These are phyloP conservation scores for Anguilla rostrata DNA, from an alignment of 2,113 vertebrate species.

Conservation along the genomic window DNA sequence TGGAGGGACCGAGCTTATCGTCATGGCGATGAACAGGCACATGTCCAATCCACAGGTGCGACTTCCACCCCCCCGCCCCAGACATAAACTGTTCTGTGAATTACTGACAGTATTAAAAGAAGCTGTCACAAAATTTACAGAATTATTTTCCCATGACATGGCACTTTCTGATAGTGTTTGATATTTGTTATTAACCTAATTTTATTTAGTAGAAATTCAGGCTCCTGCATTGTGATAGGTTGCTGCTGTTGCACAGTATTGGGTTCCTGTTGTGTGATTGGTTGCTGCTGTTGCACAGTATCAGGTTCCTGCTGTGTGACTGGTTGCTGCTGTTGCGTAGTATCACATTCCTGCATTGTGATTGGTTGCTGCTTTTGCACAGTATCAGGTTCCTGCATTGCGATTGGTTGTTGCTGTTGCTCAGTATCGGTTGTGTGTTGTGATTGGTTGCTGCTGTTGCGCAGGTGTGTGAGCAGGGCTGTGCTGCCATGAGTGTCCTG, in stretches of 20 bases:
- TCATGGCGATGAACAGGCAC: slow-evolving; percentile 84
- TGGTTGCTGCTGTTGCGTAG: too few relatives aligned
- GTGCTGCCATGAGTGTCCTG: slow-evolving; percentile 81
- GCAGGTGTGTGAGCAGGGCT: slow-evolving; percentile 92
- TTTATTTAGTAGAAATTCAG: too few relatives aligned
- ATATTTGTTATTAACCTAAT: too few relatives aligned
- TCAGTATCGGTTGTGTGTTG: slow-evolving; percentile 54
- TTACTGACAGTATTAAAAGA: too few relatives aligned
- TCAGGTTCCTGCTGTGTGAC: too few relatives aligned
- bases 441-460: slow-evolving; percentile 5
- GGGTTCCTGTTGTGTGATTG: neutral
- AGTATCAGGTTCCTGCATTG: slow-evolving; percentile 52
- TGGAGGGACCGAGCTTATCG: slow-evolving; percentile 80
- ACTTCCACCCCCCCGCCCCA: neutral
- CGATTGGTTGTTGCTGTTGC: slow-evolving; percentile 1
- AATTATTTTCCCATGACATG: neutral
- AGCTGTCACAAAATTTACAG: neutral
- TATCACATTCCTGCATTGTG: too few relatives aligned
- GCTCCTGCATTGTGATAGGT: neutral
- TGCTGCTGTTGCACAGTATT: too few relatives aligned
- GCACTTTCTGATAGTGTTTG: too few relatives aligned
- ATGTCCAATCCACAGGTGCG: slow-evolving; percentile 76
- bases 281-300: slow-evolving; percentile 57
- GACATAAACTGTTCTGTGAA: too few relatives aligned
- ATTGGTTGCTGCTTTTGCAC: slow-evolving; percentile 20